Conservation (phyloP, 2,888 invertebrate species). For the Gari tellinella region DNA sequence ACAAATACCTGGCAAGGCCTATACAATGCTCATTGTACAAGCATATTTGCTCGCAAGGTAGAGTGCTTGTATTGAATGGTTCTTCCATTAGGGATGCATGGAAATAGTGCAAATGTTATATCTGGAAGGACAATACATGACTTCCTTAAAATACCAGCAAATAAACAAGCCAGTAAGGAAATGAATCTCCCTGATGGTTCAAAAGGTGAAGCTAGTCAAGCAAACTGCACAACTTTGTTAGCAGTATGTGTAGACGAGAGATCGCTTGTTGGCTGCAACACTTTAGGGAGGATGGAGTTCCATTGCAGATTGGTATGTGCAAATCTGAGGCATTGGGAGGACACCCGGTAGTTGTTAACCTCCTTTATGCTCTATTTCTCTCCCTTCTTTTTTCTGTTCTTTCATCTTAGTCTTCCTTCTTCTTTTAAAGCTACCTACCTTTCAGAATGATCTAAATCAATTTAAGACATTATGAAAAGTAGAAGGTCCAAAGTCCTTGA, state of each 20-base stretch:
- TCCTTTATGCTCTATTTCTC: too few species aligned
- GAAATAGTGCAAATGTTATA: slow-evolving; percentile 60
- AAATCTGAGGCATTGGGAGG: slow-evolving; percentile 10
- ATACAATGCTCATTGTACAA: slow-evolving; percentile 32
- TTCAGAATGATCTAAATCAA: too few species aligned
- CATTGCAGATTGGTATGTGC: slow-evolving; percentile 20
- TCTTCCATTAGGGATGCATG: slow-evolving; percentile 26
- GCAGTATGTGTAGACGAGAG: slow-evolving; percentile 43
- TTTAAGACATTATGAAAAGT: too few species aligned
- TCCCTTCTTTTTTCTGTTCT: too few species aligned
- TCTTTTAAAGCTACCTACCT: too few species aligned
- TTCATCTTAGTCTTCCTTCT: too few species aligned
- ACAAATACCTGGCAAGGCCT: slow-evolving; percentile 41
- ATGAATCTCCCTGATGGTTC: slow-evolving; percentile 38
- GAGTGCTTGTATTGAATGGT: neutral
- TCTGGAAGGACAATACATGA: slow-evolving; percentile 53
- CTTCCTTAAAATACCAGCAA: slow-evolving; percentile 56
- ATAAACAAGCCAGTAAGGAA: slow-evolving; percentile 26
- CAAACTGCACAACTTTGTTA: slow-evolving; percentile 38
- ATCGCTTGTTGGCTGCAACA: slow-evolving; percentile 40
- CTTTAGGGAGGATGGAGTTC: slow-evolving; percentile 52
- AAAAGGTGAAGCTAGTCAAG: slow-evolving; percentile 28
- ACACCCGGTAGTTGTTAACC: slow-evolving; percentile 1
- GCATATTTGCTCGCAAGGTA: slow-evolving; percentile 12
- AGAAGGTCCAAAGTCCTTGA: too few species aligned